Conservation (phyloP, 2,797 vertebrate species). For the Argentina silus region DNA sequence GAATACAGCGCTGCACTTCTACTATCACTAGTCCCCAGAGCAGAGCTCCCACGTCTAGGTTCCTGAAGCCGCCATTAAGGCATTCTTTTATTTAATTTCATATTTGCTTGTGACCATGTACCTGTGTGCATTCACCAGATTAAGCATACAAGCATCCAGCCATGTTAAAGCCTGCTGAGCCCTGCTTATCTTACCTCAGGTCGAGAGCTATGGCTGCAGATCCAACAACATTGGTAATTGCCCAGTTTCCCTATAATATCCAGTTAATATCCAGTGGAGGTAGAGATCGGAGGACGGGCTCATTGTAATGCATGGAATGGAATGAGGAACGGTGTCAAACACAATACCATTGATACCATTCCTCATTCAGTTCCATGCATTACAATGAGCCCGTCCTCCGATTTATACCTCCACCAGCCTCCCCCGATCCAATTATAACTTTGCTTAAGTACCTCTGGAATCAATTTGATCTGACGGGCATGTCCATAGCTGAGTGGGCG, state of each 20-base stretch:
- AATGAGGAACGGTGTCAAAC: too few relatives aligned
- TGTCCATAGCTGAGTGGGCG: background rate
- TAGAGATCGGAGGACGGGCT: too few relatives aligned
- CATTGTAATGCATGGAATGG: too few relatives aligned
- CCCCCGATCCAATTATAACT: conserved; percentile 8
- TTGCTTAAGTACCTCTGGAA: conserved; percentile 31
- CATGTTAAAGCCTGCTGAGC: background rate
- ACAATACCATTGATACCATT: too few relatives aligned
- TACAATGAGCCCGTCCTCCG: too few relatives aligned
- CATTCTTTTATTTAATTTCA: background rate
- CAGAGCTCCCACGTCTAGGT: background rate
- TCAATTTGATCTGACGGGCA: conserved; percentile 36
- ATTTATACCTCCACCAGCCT: too few relatives aligned
- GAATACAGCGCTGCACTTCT: conserved; percentile 5
- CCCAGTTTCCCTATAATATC: conserved; percentile 13
- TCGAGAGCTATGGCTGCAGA: background rate
- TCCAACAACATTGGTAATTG: conserved; percentile 1
- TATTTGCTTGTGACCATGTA: background rate
- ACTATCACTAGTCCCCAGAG: background rate
- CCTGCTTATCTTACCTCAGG: background rate
- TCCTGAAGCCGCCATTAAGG: too few relatives aligned
- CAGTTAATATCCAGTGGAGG: conserved; percentile 18
- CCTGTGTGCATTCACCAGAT: background rate
- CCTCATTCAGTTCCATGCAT: too few relatives aligned
- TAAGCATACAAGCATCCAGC: background rate